Percentiles rank a stretch among this genome's conserved stretches.
Evolutionary conservation across 2,113 vertebrate species (phyloP).

Genomic region (Dicrurus megarhynchus): DNA sequence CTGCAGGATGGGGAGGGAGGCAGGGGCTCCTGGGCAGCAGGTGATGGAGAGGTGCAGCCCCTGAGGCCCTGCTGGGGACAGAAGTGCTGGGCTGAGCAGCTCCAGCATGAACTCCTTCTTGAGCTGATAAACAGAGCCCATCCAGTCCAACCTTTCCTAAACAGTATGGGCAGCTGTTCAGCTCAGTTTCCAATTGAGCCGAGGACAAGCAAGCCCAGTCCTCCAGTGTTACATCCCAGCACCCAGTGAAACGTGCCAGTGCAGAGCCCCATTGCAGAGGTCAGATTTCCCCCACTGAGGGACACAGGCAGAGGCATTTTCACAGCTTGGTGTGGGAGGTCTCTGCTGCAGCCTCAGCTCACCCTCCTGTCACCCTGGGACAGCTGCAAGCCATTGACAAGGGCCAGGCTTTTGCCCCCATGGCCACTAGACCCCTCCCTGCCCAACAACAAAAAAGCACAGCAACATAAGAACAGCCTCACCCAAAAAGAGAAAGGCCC

Average conservation of each 20-base stretch:
- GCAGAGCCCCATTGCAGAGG: background rate
- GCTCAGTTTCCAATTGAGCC: background rate
- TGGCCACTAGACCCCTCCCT: background rate
- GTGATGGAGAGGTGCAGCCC: background rate
- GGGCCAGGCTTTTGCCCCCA: background rate
- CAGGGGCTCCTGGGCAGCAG: background rate
- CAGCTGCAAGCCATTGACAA: background rate
- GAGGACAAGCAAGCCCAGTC: background rate
- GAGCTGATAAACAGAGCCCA: background rate
- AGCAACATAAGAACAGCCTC: conserved; percentile 45
- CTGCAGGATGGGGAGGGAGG: background rate
- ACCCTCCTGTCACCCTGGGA: background rate
- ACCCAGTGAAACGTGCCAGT: background rate
- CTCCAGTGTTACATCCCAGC: fast-evolving
- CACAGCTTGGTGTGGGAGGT: conserved; percentile 28
- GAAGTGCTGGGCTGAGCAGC: background rate
- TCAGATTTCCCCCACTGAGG: background rate
- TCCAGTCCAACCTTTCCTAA: background rate
- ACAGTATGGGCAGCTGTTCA: background rate
- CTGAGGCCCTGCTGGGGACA: background rate
- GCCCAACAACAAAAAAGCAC: background rate
- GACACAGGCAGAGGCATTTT: background rate
- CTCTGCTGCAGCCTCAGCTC: background rate
- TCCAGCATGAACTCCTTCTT: background rate
- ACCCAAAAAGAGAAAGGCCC: conserved; percentile 2